Conservation (phyloP, 1,140 invertebrate species). For the Eulimnadia texana region DNA sequence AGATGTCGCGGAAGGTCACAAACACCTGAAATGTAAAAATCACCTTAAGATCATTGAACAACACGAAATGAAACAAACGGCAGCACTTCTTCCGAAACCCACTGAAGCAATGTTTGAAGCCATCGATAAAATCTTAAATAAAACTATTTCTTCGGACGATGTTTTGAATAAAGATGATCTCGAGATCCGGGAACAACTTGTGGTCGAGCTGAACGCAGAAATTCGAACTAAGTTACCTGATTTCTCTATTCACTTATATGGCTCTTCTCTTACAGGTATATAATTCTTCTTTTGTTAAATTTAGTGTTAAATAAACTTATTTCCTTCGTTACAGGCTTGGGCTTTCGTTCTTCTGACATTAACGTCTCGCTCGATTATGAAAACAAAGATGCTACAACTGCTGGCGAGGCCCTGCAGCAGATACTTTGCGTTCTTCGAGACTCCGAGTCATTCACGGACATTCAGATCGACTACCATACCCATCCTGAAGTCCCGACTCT, state of each 20-base stretch:
- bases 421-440: neutral
- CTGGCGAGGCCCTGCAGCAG: neutral
- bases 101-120: neutral
- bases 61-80: neutral
- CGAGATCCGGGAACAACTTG: neutral
- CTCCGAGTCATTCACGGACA: neutral
- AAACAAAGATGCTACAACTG: neutral
- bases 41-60: neutral
- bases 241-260: neutral
- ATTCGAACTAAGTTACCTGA: neutral
- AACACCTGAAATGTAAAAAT: neutral
- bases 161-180: neutral
- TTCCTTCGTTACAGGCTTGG: neutral
- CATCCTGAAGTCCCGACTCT: neutral
- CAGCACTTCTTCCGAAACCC: neutral
- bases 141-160: neutral
- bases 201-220: neutral
- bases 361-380: neutral
- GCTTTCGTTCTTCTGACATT: neutral
- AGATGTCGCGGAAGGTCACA: neutral
- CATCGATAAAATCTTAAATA: neutral
- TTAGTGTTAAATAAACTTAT: neutral
- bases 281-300: too few species aligned
- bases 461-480: neutral
- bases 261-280: constrained; percentile 1